Conservation (phyloP, 2,113 vertebrate genomes). For the Puma concolor region DNA sequence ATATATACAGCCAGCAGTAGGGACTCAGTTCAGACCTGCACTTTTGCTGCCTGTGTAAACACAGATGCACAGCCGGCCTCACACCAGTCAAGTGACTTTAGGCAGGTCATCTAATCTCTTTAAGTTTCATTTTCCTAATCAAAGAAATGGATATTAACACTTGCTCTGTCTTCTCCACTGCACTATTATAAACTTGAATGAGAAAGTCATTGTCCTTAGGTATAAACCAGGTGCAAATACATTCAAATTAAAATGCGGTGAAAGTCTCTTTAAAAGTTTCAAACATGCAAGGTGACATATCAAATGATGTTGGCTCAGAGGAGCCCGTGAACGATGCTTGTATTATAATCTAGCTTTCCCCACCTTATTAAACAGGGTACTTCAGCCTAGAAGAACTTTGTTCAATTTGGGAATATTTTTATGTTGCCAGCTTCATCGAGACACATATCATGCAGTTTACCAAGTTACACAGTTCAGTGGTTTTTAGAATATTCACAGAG, state of each 20-base stretch:
- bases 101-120: not conserved
- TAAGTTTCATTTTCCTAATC: not conserved
- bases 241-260: not conserved
- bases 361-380: not conserved
- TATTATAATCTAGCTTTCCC: not conserved
- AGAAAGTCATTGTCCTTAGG: not conserved
- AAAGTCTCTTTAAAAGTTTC: not conserved
- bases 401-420: not conserved
- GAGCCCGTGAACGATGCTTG: not conserved
- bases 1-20: not conserved
- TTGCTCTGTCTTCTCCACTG: not conserved
- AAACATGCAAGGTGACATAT: not conserved
- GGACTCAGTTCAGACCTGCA: not conserved
- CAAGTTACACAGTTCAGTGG: not conserved
- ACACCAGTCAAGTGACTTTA: not conserved
- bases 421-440: not conserved
- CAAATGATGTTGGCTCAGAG: not conserved
- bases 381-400: not conserved
- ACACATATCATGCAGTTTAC: not conserved
- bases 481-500: not conserved
- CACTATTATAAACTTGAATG: not conserved
- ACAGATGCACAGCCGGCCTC: not conserved
- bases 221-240: not conserved
- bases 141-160: not conserved
- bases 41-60: not conserved